phyloP scores from a whole-genome alignment of 2,888 invertebrate genomes.

The Lampropteryx suffumata region DNA sequence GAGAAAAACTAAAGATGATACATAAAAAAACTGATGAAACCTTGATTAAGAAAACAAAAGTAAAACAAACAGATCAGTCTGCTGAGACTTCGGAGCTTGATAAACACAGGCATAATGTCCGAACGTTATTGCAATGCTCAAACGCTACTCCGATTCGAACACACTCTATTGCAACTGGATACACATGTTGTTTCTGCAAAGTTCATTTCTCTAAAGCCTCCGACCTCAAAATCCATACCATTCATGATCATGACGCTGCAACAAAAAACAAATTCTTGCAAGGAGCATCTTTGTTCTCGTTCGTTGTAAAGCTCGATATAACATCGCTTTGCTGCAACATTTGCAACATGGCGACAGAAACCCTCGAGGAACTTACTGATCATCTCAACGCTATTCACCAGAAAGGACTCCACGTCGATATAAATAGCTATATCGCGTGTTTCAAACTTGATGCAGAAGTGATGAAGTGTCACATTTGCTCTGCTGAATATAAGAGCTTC shows the following conservation, averaged over 20 bases:
- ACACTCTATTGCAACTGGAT: conserved; percentile 36
- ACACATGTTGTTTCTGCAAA: conserved; percentile 40
- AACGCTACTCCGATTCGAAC: conserved; percentile 49
- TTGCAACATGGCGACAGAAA: conserved; percentile 35
- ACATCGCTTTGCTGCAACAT: conserved; percentile 45
- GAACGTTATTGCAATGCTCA: conserved; percentile 40
- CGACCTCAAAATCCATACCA: conserved; percentile 38
- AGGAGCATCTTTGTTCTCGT: conserved; percentile 35
- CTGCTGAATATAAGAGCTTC: conserved; percentile 47
- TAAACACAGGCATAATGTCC: conserved; percentile 18
- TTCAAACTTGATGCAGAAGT: conserved; percentile 58
- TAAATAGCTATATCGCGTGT: conserved; percentile 54
- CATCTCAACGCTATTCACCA: conserved; percentile 36
- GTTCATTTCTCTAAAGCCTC: conserved; percentile 31
- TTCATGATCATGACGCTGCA: conserved; percentile 19
- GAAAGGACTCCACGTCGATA: conserved; percentile 39
- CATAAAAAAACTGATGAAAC: conserved; percentile 6
- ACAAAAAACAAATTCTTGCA: conserved; percentile 18
- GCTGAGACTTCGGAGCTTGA: conserved; percentile 13
- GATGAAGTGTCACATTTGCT: conserved; percentile 54
- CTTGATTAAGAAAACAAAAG: conserved; percentile 9
- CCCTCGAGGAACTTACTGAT: conserved; percentile 37
- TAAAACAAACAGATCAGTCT: not conserved
- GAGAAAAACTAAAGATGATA: conserved; percentile 1
- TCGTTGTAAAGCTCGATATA: conserved; percentile 49